phyloP scores from a whole-genome alignment of 2,888 invertebrate species.

The Neoitamus cyanurus region DNA sequence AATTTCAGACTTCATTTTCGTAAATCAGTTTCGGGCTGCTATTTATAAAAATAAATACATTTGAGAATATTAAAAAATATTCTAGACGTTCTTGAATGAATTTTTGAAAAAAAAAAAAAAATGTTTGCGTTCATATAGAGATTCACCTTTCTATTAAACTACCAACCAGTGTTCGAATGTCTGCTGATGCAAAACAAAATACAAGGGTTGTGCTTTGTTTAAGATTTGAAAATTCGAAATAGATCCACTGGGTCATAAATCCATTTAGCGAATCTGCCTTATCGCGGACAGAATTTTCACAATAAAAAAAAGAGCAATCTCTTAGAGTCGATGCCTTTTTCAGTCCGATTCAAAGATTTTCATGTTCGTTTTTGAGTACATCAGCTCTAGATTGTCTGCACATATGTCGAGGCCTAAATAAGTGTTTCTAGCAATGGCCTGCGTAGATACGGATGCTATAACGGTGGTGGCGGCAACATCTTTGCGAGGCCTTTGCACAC shows the following conservation, averaged over 20 bases:
- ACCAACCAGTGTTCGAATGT: not conserved
- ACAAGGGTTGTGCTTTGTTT: not conserved
- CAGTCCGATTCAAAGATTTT: not conserved
- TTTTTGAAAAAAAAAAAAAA: not conserved
- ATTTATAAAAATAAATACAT: slow-evolving; percentile 23
- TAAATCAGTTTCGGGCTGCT: not conserved
- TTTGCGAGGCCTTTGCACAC: slow-evolving; percentile 32
- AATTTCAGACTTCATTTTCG: not conserved
- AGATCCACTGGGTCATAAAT: not conserved
- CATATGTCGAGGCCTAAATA: slow-evolving; percentile 31
- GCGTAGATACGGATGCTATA: not conserved
- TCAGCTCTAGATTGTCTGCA: slow-evolving; percentile 18
- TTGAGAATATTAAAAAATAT: not conserved
- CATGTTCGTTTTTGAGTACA: not conserved
- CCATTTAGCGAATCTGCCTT: not conserved
- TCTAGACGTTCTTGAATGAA: not conserved
- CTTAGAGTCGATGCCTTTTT: slow-evolving; percentile 26
- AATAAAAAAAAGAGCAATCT: slow-evolving; percentile 6
- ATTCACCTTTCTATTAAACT: not conserved
- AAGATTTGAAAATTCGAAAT: not conserved
- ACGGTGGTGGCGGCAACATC: not conserved
- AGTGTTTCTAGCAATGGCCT: not conserved
- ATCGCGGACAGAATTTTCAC: not conserved
- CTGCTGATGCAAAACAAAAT: not conserved
- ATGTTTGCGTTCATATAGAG: not conserved